Percentiles rank a stretch among this genome's conserved stretches.
These are phyloP conservation scores for Galeopterus variegatus DNA, from an alignment of 2,113 vertebrate species.

Conservation along the genomic window DNA sequence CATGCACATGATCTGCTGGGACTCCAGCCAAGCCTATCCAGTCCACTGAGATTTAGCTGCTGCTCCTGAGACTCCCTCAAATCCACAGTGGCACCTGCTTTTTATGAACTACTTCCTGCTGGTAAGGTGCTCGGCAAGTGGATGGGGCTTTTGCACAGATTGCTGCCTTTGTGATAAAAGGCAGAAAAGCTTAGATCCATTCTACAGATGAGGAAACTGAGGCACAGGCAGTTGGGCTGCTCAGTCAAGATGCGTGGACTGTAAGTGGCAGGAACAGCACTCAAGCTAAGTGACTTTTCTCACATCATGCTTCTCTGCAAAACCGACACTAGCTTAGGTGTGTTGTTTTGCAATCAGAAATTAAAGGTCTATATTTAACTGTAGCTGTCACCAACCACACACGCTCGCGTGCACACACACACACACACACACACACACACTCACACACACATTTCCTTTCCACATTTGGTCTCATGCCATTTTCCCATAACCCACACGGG, in stretches of 20 bases:
- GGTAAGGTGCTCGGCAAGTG: background rate
- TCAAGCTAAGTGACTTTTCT: background rate
- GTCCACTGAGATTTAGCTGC: too few relatives aligned
- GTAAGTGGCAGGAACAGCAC: fast-evolving
- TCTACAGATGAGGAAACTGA: background rate
- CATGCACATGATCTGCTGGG: fast-evolving
- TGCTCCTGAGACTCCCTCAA: background rate
- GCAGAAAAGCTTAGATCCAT: background rate
- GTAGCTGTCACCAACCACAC: too few relatives aligned
- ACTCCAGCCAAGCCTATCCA: fast-evolving
- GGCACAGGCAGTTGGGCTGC: fast-evolving
- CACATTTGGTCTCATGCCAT: background rate
- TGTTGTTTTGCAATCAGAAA: too few relatives aligned
- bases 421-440: too few relatives aligned
- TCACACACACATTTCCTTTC: too few relatives aligned
- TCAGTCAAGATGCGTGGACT: background rate
- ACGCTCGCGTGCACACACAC: too few relatives aligned
- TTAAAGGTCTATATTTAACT: too few relatives aligned
- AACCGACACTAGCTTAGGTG: fast-evolving
- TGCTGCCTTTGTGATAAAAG: background rate
- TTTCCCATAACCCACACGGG: background rate
- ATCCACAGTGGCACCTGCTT: fast-evolving
- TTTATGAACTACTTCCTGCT: fast-evolving
- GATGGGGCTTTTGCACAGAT: background rate
- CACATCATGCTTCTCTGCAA: background rate